Percentiles rank a stretch among this genome's conserved stretches.
Conservation (phyloP, 2,888 invertebrate genomes). For the Polietes domitor region DNA sequence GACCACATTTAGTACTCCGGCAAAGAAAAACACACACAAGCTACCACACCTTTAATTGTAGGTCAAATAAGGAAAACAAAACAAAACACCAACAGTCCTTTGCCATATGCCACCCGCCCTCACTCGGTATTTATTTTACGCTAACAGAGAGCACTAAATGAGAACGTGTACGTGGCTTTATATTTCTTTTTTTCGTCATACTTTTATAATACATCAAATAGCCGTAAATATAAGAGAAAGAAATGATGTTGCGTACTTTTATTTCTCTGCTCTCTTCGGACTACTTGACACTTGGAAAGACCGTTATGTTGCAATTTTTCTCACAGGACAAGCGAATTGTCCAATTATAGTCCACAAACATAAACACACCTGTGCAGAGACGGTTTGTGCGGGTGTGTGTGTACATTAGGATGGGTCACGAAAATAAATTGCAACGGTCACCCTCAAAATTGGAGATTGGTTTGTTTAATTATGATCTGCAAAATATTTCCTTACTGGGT, state of each 20-base stretch:
- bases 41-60: constrained; percentile 23
- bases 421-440: too few species aligned
- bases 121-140: too few species aligned
- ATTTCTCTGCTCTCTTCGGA: neutral
- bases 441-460: too few species aligned
- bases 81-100: neutral
- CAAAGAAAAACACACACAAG: too few species aligned
- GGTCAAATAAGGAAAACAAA: constrained; percentile 29
- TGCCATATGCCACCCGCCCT: neutral
- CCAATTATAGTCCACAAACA: neutral
- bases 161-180: constrained; percentile 19
- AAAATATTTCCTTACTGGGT: too few species aligned
- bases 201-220: neutral
- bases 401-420: too few species aligned
- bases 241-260: constrained; percentile 6
- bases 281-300: constrained; percentile 1
- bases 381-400: too few species aligned
- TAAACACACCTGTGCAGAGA: too few species aligned
- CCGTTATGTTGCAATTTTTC: neutral
- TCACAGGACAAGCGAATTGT: neutral
- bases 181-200: constrained; percentile 6
- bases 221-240: neutral
- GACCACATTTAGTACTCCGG: too few species aligned
- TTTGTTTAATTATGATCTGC: too few species aligned
- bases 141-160: too few species aligned